Evolutionary conservation across 2,888 invertebrate species (phyloP), one percentile per base, ranked within the genome.

Genomic region (Acleris sparsana): DNA sequence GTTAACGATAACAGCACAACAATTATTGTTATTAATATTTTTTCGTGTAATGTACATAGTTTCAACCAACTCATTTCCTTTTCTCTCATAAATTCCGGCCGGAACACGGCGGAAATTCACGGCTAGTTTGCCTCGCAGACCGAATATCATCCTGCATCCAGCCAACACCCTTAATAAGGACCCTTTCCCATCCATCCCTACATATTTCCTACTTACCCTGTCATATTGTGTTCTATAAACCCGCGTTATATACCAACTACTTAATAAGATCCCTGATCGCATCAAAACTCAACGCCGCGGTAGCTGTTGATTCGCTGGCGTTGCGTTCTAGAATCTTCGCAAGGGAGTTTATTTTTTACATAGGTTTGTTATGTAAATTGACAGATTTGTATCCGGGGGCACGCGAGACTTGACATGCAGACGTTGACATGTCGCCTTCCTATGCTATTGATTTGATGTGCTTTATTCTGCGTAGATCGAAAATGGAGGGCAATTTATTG

Each of bases 121-220:
- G 69, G 67, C 39, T 62, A 71, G 69, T 74, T 73, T 74, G 73
- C 73, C 73, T 69, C 69, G 66, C 68, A 67, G 55, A 33, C 51
- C 44, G 69, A 72, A 71, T 74, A 73, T 73, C 72, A 71, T 72
- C 66, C 70, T 25, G 69, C 71, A 69, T 68, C 59, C 63, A 63
- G 57, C 69, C 70, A 67, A 67, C 69, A 73, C 73, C 73, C 72
- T 73, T 75, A 78, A 77, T 80, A 77, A 77, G 76, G 72, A 71
- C 71, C 73, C 72, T 69, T 68, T 61, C 51, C 71, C 65, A 69
- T 73, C 72, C 72, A 67, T 72, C 76, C 79, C 75, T 72, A 72
- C 77, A 78, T 78, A 78, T 79, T 80, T 79, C 78, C 75, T 75
- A 72, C 76, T 78, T 76, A 77, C 69, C 74, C 75, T 70, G 71